These are phyloP conservation scores for Anagyrus pseudococci DNA, from an alignment of 2,888 invertebrate genomes.

Conservation along the genomic window DNA sequence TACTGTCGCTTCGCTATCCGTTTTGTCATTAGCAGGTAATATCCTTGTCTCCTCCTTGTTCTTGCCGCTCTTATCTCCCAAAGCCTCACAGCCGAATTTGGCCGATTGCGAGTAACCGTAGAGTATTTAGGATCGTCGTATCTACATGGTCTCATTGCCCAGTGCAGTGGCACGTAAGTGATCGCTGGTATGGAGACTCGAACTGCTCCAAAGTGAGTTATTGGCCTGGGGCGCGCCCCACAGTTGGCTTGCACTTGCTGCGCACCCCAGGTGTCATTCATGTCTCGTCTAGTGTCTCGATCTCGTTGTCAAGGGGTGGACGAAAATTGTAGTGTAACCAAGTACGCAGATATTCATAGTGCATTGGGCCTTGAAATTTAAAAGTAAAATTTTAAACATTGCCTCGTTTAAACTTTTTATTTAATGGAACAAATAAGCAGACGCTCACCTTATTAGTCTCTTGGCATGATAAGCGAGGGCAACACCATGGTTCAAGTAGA, in stretches of 20 bases:
- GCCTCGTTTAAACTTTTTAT: too few relatives aligned
- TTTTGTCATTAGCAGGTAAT: slow-evolving; percentile 12
- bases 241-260: slow-evolving; percentile 63
- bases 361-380: slow-evolving; percentile 80
- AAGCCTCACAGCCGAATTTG: too few relatives aligned
- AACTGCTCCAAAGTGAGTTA: slow-evolving; percentile 64
- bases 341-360: slow-evolving; percentile 94
- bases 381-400: background rate
- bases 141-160: slow-evolving; percentile 84
- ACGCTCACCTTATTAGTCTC: slow-evolving; percentile 85
- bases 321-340: slow-evolving; percentile 93
- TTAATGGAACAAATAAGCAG: background rate
- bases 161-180: slow-evolving; percentile 84
- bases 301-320: slow-evolving; percentile 89
- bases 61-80: slow-evolving; percentile 4
- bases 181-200: slow-evolving; percentile 69
- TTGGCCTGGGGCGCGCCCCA: slow-evolving; percentile 69
- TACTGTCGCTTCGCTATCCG: slow-evolving; percentile 5
- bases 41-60: slow-evolving; percentile 15
- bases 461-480: slow-evolving; percentile 91
- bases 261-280: slow-evolving; percentile 69
- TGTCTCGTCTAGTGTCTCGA: slow-evolving; percentile 71
- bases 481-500: slow-evolving; percentile 91
- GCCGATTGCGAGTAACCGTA: too few relatives aligned
- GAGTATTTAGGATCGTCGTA: too few relatives aligned